Percentiles rank a stretch among this genome's conserved stretches.
Conservation (phyloP, 2,113 vertebrate species). For the Turnix velox region DNA sequence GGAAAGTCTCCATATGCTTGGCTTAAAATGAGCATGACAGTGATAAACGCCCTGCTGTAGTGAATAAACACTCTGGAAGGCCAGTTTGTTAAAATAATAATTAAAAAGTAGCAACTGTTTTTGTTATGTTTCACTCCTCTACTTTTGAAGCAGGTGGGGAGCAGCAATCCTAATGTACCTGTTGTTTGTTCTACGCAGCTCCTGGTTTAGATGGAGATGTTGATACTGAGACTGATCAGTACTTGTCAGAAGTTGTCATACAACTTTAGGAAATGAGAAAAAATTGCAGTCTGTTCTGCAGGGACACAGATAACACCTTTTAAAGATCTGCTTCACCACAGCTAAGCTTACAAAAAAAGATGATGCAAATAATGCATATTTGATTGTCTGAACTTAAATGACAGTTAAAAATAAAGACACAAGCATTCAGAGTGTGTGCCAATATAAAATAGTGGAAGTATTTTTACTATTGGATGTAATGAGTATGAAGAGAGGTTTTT, state of each 20-base stretch:
- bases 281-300: not conserved
- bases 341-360: not conserved
- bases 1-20: not conserved
- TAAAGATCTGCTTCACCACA: not conserved
- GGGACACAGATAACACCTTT: not conserved
- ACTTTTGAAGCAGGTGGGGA: not conserved
- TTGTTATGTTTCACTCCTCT: not conserved
- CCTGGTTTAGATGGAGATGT: not conserved
- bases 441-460: not conserved
- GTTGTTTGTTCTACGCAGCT: not conserved
- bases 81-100: not conserved
- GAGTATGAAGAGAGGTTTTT: accelerated
- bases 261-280: not conserved
- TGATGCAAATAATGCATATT: not conserved
- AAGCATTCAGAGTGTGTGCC: not conserved
- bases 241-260: not conserved
- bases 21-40: not conserved
- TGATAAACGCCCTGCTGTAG: not conserved
- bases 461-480: not conserved
- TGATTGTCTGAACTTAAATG: not conserved
- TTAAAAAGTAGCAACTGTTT: not conserved
- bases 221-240: not conserved
- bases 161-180: not conserved
- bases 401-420: not conserved
- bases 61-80: not conserved